These are phyloP conservation scores for Lacerta viridis DNA, from an alignment of 2,797 vertebrate genomes.

Conservation along the genomic window DNA sequence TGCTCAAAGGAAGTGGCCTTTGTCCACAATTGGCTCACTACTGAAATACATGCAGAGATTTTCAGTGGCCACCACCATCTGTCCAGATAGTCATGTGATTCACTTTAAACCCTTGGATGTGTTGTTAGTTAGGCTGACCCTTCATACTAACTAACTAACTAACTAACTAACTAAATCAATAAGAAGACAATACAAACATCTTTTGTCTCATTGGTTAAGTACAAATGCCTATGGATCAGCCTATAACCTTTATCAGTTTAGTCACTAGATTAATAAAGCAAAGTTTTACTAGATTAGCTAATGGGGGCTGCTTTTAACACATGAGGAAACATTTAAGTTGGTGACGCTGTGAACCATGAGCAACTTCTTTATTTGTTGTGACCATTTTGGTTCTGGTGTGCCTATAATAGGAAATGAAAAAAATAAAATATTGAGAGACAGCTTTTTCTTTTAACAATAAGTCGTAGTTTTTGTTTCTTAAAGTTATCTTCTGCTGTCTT, in stretches of 20 bases:
- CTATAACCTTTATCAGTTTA: not conserved
- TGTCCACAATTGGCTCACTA: too few relatives aligned
- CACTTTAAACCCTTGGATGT: not conserved
- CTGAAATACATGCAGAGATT: not conserved
- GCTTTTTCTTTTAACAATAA: not conserved
- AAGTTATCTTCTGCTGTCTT: not conserved
- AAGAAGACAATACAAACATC: too few relatives aligned
- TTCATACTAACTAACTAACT: too few relatives aligned
- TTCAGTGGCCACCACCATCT: not conserved
- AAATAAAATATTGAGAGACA: not conserved
- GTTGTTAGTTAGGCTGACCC: not conserved
- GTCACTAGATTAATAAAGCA: not conserved
- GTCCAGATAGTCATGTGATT: not conserved
- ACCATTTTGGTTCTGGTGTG: not conserved
- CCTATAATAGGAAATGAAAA: not conserved
- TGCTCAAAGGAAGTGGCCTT: not conserved
- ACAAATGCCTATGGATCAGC: not conserved
- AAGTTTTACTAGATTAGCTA: not conserved
- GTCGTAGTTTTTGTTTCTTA: not conserved
- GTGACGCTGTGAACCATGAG: not conserved
- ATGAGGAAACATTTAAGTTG: not conserved
- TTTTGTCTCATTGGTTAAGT: not conserved
- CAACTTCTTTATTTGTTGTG: not conserved
- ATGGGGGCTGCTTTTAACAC: not conserved
- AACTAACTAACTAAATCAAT: too few relatives aligned